A percentile compares a stretch with the other conserved stretches of the same genome.
Conservation (phyloP, 2,888 invertebrate genomes). For the Oeneis ivallda region DNA sequence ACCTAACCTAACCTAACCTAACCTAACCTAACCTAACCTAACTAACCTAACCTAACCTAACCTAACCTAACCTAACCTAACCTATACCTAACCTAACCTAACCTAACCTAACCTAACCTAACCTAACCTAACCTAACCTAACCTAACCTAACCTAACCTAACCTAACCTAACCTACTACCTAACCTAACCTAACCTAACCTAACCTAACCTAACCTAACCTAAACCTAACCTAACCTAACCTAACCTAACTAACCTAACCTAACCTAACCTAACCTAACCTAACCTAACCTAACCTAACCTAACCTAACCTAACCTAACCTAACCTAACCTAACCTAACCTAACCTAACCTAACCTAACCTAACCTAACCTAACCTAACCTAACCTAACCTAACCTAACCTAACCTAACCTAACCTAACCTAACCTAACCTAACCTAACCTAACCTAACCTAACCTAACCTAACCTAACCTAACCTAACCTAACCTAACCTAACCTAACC, state of each 20-base stretch:
- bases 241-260: constrained; percentile 36
- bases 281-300: constrained; percentile 39
- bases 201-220: constrained; percentile 33
- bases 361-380: constrained; percentile 36
- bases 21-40: constrained; percentile 33
- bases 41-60: constrained; percentile 32
- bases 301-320: constrained; percentile 40
- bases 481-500: too few species aligned
- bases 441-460: too few species aligned
- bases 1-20: constrained; percentile 32
- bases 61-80: constrained; percentile 32
- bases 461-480: too few species aligned
- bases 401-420: too few species aligned
- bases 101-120: constrained; percentile 36
- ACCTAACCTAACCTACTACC: constrained; percentile 35
- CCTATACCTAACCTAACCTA: constrained; percentile 29
- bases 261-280: constrained; percentile 38
- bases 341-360: constrained; percentile 44
- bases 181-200: constrained; percentile 35
- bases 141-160: constrained; percentile 36
- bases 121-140: constrained; percentile 38
- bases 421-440: too few species aligned
- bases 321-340: constrained; percentile 42
- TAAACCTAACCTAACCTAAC: constrained; percentile 33
- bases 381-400: constrained; percentile 37